A percentile compares a stretch with the other conserved stretches of the same genome.
Evolutionary conservation across 2,797 vertebrate genomes (phyloP).

Genomic region (Bradypodion ventrale): DNA sequence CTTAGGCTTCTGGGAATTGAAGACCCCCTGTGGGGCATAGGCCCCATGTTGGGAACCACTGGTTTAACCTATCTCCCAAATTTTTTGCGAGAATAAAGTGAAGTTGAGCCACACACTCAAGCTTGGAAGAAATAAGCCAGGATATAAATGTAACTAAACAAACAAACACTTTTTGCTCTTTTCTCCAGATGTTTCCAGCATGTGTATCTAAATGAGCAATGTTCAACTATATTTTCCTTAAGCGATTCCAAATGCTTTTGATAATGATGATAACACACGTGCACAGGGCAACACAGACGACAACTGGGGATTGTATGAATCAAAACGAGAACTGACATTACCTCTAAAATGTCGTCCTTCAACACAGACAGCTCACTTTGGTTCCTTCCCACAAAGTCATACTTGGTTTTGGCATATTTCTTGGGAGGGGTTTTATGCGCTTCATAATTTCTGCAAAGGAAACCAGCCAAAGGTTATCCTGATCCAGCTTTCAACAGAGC

Average conservation of each 20-base stretch:
- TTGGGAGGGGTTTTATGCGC: slow-evolving; percentile 75
- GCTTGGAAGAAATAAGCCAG: too few relatives aligned
- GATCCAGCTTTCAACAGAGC: background rate
- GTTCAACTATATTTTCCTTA: background rate
- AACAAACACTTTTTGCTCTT: background rate
- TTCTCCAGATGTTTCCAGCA: background rate
- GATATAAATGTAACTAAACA: too few relatives aligned
- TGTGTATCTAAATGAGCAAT: background rate
- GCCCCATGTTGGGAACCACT: too few relatives aligned
- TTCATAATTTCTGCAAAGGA: slow-evolving; percentile 81
- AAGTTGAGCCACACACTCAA: too few relatives aligned
- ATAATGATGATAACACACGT: background rate
- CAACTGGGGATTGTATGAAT: too few relatives aligned
- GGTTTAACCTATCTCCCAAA: too few relatives aligned
- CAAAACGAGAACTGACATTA: slow-evolving; percentile 57
- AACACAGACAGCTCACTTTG: slow-evolving; percentile 91
- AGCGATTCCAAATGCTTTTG: background rate
- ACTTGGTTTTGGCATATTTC: slow-evolving; percentile 91
- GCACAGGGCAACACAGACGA: background rate
- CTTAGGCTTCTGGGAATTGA: too few relatives aligned
- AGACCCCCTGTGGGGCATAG: too few relatives aligned
- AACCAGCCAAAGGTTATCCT: slow-evolving; percentile 38
- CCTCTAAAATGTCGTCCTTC: slow-evolving; percentile 95
- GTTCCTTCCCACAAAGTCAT: slow-evolving; percentile 94
- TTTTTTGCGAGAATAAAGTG: too few relatives aligned